These are phyloP conservation scores for Enteromius thamalakanensis DNA, from an alignment of 2,797 vertebrate genomes.

Conservation along the genomic window DNA sequence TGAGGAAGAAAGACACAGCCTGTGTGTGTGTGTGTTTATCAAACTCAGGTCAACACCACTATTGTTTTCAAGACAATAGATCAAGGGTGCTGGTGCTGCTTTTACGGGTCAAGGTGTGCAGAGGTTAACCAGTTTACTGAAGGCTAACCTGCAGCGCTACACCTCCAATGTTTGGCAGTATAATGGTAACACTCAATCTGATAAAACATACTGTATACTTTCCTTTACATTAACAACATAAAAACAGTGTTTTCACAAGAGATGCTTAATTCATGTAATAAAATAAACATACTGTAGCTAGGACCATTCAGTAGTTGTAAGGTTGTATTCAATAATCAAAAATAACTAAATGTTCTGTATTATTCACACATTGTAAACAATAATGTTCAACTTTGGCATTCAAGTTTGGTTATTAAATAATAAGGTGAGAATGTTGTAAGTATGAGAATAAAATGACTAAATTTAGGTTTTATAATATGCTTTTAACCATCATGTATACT, in stretches of 20 bases:
- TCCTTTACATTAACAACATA: neutral
- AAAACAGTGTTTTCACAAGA: neutral
- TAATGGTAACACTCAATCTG: neutral
- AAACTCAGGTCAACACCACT: conserved; percentile 16
- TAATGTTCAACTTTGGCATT: neutral
- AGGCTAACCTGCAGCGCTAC: neutral
- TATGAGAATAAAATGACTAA: neutral
- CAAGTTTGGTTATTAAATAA: neutral
- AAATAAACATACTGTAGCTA: neutral
- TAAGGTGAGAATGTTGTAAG: neutral
- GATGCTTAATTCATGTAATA: neutral
- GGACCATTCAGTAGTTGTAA: neutral
- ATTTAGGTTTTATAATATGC: neutral
- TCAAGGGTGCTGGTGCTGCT: conserved; percentile 19
- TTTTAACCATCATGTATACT: neutral
- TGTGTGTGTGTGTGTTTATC: neutral
- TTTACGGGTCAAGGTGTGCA: conserved; percentile 36
- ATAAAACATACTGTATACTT: neutral
- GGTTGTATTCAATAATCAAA: neutral
- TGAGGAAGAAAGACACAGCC: neutral
- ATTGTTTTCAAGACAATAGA: conserved; percentile 45
- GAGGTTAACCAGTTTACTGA: conserved; percentile 2
- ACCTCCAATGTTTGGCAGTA: neutral
- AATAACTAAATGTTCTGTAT: neutral
- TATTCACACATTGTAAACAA: neutral